Evolutionary conservation across 2,113 vertebrate genomes (phyloP).

Genomic region (Megaptera novaeangliae): DNA sequence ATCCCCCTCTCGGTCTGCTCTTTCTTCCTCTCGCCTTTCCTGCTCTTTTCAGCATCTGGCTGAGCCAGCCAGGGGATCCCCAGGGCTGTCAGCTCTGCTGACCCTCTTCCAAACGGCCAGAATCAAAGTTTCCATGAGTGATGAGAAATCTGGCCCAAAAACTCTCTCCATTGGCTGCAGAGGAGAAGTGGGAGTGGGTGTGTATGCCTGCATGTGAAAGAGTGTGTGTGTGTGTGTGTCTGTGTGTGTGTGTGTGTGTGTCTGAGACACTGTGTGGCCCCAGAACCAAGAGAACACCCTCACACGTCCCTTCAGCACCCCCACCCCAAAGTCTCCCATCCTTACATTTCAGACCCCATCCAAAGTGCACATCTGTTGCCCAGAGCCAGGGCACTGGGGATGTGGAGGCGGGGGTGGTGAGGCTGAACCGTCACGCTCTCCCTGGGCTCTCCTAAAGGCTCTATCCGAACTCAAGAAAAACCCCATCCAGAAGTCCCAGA

Average conservation of each 20-base stretch:
- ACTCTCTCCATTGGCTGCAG: constrained; percentile 8
- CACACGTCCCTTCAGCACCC: background rate
- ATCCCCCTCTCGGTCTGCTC: background rate
- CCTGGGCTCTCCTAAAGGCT: background rate
- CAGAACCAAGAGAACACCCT: background rate
- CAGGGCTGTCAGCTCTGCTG: background rate
- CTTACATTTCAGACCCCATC: background rate
- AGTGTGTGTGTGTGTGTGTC: no score
- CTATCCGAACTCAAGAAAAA: background rate
- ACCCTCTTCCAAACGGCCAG: constrained; percentile 35
- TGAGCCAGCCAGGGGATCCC: background rate
- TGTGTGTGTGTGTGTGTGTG: no score
- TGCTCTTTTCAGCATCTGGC: constrained; percentile 18
- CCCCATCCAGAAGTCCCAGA: background rate
- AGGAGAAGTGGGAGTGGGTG: background rate
- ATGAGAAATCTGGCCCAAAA: constrained; percentile 31
- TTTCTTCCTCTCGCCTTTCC: constrained; percentile 26
- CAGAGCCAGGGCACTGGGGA: background rate
- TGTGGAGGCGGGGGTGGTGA: background rate
- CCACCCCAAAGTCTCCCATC: background rate
- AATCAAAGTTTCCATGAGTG: constrained; percentile 64
- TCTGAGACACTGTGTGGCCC: background rate
- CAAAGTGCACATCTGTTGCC: background rate
- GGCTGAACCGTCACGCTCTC: background rate
- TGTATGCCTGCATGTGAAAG: background rate